A percentile compares a stretch with the other conserved stretches of the same genome.
phyloP scores from a whole-genome alignment of 2,797 vertebrate species.

The Myoxocephalus aenaeus region DNA sequence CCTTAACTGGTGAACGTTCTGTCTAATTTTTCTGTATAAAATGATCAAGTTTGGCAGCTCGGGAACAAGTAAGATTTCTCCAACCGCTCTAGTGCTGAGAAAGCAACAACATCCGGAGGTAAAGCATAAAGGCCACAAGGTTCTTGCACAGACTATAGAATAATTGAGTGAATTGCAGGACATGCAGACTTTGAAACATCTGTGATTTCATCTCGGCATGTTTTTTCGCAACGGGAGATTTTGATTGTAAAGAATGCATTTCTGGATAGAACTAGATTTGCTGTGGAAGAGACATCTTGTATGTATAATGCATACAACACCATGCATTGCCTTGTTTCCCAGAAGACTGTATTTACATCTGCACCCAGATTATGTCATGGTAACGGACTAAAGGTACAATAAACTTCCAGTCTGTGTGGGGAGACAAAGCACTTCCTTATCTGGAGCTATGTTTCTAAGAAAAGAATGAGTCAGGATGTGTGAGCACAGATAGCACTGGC shows the following conservation, averaged over 20 bases:
- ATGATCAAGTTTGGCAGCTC: not conserved
- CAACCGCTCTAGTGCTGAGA: not conserved
- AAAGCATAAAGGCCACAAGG: not conserved
- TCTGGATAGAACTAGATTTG: too few species aligned
- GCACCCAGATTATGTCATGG: not conserved
- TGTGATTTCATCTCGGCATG: not conserved
- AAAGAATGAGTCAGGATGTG: conserved; percentile 1
- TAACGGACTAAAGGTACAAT: not conserved
- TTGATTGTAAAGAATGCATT: not conserved
- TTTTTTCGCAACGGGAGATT: not conserved
- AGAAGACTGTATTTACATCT: not conserved
- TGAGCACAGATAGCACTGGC: not conserved
- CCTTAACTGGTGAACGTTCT: not conserved
- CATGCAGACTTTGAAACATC: not conserved
- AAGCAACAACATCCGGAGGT: not conserved
- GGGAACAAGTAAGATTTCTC: not conserved
- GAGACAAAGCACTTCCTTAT: conserved; percentile 5
- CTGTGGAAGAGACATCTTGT: not conserved
- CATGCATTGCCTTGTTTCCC: not conserved
- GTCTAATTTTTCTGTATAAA: not conserved
- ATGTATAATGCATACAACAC: too few species aligned
- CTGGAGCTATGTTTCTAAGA: not conserved
- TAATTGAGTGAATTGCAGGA: not conserved
- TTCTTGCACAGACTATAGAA: too few species aligned
- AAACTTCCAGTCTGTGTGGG: not conserved